phyloP scores from a whole-genome alignment of 2,113 vertebrate genomes.

The Lasiurus borealis region DNA sequence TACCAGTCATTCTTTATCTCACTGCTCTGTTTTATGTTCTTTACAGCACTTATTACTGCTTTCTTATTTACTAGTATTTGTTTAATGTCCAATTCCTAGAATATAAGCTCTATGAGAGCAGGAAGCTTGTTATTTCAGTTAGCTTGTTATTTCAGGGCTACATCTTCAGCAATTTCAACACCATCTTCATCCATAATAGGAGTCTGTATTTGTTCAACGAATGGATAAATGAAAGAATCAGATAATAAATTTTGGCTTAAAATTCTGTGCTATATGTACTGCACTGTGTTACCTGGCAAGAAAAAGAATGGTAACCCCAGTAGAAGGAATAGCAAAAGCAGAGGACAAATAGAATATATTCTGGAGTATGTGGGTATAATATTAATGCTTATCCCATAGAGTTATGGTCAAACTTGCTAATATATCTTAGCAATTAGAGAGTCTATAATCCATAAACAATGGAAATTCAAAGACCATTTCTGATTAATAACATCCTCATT shows the following conservation, averaged over 20 bases:
- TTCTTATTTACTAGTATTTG: slow-evolving; percentile 10
- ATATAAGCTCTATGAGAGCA: not conserved
- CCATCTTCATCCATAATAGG: not conserved
- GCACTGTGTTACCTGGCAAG: not conserved
- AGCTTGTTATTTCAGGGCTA: not conserved
- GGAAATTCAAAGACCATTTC: not conserved
- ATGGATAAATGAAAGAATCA: not conserved
- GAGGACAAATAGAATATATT: not conserved
- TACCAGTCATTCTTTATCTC: not conserved
- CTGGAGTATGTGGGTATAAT: not conserved
- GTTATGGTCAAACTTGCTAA: not conserved
- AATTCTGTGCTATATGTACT: not conserved
- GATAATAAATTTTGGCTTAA: not conserved
- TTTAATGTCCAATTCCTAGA: not conserved
- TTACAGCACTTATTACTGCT: not conserved
- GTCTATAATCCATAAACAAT: not conserved
- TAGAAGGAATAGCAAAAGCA: not conserved
- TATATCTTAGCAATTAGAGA: not conserved
- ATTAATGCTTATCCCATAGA: not conserved
- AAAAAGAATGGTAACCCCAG: not conserved
- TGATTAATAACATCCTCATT: not conserved
- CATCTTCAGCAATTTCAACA: not conserved
- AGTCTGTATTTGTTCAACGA: not conserved
- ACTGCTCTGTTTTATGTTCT: not conserved
- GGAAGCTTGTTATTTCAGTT: not conserved